These are phyloP conservation scores for Noctua fimbriata DNA, from an alignment of 2,888 invertebrate genomes.

Conservation along the genomic window DNA sequence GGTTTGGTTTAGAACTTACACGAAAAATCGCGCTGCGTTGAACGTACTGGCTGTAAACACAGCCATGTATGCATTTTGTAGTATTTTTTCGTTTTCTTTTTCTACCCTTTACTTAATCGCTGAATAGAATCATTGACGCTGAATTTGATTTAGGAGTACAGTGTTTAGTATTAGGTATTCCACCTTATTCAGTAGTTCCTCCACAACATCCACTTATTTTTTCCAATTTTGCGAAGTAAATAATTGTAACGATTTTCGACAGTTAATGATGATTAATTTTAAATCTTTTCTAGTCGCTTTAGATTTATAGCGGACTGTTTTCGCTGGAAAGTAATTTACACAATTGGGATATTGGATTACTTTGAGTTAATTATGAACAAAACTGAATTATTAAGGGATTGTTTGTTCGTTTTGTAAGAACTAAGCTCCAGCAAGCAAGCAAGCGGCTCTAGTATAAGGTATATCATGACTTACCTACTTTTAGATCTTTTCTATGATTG, in stretches of 20 bases:
- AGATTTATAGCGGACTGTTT: neutral
- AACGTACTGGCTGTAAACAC: neutral
- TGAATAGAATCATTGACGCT: neutral
- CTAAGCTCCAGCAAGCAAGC: neutral
- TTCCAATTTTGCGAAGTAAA: neutral
- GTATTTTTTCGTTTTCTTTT: neutral
- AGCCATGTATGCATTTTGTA: neutral
- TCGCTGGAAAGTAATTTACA: neutral
- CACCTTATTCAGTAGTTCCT: neutral
- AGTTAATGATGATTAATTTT: neutral
- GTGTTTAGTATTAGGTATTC: neutral
- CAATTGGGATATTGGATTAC: neutral
- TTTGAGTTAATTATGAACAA: neutral
- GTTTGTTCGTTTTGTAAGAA: neutral
- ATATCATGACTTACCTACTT: neutral
- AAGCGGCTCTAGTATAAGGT: too few species aligned
- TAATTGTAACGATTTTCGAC: neutral
- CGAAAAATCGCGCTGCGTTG: conserved; percentile 1
- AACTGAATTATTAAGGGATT: neutral
- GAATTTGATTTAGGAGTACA: neutral
- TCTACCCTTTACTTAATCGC: neutral
- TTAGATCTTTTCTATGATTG: conserved; percentile 33
- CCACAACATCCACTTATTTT: neutral
- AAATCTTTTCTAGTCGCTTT: neutral
- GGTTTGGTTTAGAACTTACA: neutral